Evolutionary conservation across 2,797 vertebrate genomes (phyloP), one percentile per base, ranked within the genome.

Genomic region (Mus spretus): DNA sequence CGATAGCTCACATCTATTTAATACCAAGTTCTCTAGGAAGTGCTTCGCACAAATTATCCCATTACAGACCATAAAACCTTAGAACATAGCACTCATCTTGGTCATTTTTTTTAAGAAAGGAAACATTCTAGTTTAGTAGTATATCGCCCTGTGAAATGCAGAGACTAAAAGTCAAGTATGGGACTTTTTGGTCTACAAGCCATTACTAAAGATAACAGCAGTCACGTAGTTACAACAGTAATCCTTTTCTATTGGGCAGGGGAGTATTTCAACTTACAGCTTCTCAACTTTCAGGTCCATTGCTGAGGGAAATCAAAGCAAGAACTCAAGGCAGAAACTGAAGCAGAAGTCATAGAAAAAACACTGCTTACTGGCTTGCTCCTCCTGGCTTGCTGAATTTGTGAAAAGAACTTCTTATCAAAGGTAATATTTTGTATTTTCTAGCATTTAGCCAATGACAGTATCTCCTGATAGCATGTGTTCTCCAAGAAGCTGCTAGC

Each of bases 1-100:
- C 50, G 47, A 70, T 90, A 61, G 47, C 44, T 82, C 81, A 26
- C 20, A 55, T 93, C 13, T 86, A 67, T 86, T 91, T 95, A 89
- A 72, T 50, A 19, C 22, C 55, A 77, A 57, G 72, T 90, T 90
- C 44, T 91, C 74, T 91, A 11, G 26, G 40, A 96, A 89, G 65
- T 6, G 15, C 40, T 81, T 89, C 55, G 72, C 22, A 70, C 67
- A 83, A 85, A 70, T 63, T 82, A 61, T 19, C 40, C 28, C 3
- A 17, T 87, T 85, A 31, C 77, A 95, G 79, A 8, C 9, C 40
- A 80, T 50, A 89, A 80, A 85, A 28, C 6, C 34, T 55, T 86
- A 89, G 28, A 90, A 89, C n/a, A 24, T 24, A 90, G 12, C 12
- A 6, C 17, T 22, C 28, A 57, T 20, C n/a, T 44, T 34, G 20